Evolutionary conservation across 1,140 invertebrate species (phyloP), one percentile per base, ranked within the genome.

Genomic region (Diachasma alloeum): DNA sequence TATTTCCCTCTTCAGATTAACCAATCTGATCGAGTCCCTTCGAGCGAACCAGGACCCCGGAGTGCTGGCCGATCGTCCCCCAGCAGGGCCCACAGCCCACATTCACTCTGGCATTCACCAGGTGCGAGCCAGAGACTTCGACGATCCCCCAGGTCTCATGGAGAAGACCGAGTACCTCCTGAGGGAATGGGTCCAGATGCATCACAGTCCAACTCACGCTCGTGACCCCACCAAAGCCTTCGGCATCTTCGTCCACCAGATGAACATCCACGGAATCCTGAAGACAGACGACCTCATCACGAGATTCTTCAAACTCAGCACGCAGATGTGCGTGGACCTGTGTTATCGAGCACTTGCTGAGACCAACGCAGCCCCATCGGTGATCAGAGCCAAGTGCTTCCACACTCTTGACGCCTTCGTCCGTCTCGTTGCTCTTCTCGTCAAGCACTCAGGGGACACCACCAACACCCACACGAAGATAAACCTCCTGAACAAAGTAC

Each of bases 231-330:
- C 94, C 0, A 98, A 98, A 84, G 96, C 97, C n/a, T 99, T 99
- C 85, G 94, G 95, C 42, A 90, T 96, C 68, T 98, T 99, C 89
- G 97, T 99, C 0, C 96, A 97, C 83, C 93, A 98, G 87, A 98
- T 99, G 97, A 98, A 98, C 83, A 92, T 96, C 75, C 97, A 98
- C 81, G 98, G 98, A 3, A 97, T 99, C 66, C 89, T 99, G 13
- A 99, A 99, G 87, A 98, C 97, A 0, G 99, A 99, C 83, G 98
- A 99, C 86, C 92, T 98, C 76, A 98, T 99, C 71, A 98, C 97
- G 0, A 89, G 98, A 77, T 99, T 99, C 90, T 99, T 99, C 91
- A 93, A 98, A 31, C 93, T 99, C 19, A 98, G 97, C 68, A 98
- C 97, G 0, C 97, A 99, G 86, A 95, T 99, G 91, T 99, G 98